Conservation (phyloP, 2,797 vertebrate species). For the Acridotheres tristis region DNA sequence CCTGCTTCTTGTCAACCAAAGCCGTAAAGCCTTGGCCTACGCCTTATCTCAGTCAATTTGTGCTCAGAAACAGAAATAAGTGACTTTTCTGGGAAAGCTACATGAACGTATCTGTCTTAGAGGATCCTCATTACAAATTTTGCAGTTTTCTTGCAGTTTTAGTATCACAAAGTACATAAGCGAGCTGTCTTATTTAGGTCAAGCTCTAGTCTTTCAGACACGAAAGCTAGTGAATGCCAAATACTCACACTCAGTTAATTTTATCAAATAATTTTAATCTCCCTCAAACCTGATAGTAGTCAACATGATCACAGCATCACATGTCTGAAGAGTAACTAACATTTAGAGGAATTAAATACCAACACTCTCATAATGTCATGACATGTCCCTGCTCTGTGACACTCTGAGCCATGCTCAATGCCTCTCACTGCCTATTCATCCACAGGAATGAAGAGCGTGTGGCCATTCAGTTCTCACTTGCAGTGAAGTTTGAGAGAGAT, state of each 20-base stretch:
- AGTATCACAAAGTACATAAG: background rate
- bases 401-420: background rate
- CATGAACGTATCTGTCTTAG: rapidly evolving
- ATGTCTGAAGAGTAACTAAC: background rate
- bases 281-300: background rate
- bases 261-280: background rate
- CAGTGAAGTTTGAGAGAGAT: background rate
- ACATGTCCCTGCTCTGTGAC: background rate
- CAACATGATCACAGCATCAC: background rate
- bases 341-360: background rate
- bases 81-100: background rate
- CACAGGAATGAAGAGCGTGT: background rate
- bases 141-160: background rate
- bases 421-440: background rate
- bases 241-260: background rate
- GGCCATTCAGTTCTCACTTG: background rate
- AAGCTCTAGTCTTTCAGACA: background rate
- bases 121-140: background rate
- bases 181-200: background rate
- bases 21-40: background rate
- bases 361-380: rapidly evolving
- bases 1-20: background rate
- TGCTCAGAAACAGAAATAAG: background rate
- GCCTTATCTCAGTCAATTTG: background rate
- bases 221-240: rapidly evolving